A percentile compares a stretch with the other conserved stretches of the same genome.
Evolutionary conservation across 2,888 invertebrate genomes (phyloP).

Genomic region (Terebella lapidaria): DNA sequence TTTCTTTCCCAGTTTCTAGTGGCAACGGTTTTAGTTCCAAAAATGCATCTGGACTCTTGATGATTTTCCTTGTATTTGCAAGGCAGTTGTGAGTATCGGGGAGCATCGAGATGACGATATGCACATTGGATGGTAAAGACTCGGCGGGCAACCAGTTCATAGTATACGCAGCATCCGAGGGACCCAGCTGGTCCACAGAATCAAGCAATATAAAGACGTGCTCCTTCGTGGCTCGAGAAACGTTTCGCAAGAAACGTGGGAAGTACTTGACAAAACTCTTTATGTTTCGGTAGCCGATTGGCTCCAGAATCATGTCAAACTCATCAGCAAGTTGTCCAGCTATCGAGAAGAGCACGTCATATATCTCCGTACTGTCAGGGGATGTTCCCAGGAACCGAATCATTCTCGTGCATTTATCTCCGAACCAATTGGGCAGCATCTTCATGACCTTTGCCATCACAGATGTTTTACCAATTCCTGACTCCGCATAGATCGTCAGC

Average conservation of each 20-base stretch:
- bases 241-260: conserved; percentile 34
- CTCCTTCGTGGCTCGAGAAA: conserved; percentile 28
- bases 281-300: conserved; percentile 30
- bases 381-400: conserved; percentile 34
- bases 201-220: conserved; percentile 42
- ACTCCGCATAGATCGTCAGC: conserved; percentile 9
- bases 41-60: conserved; percentile 27
- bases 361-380: conserved; percentile 24
- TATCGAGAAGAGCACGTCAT: conserved; percentile 23
- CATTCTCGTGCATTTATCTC: conserved; percentile 17
- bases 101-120: conserved; percentile 38
- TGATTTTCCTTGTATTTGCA: conserved; percentile 26
- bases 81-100: conserved; percentile 34
- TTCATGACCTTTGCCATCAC: conserved; percentile 19
- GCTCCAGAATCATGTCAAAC: conserved; percentile 33
- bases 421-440: conserved; percentile 15
- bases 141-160: conserved; percentile 38
- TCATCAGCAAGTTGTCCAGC: conserved; percentile 28
- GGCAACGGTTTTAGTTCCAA: conserved; percentile 33
- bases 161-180: conserved; percentile 30
- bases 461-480: conserved; percentile 24
- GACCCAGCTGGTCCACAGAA: conserved; percentile 41
- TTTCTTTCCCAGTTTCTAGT: conserved; percentile 30
- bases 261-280: conserved; percentile 29
- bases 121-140: conserved; percentile 36